Evolutionary conservation across 2,797 vertebrate genomes (phyloP).

Genomic region (Sebastolobus alascanus): DNA sequence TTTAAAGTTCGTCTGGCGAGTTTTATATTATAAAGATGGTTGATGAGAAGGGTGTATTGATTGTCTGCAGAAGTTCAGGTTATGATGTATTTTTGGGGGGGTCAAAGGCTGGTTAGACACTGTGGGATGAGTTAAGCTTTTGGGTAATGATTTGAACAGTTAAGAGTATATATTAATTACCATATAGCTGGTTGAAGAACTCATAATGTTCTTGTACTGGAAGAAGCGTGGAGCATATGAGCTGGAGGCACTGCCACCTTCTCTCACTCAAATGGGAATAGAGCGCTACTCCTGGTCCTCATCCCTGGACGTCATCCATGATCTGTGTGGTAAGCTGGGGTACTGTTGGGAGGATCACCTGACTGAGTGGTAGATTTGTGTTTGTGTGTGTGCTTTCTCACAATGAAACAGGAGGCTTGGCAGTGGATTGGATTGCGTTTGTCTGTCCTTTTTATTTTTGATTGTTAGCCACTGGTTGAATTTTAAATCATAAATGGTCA

Average conservation of each 20-base stretch:
- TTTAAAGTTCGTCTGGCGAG: conserved; percentile 33
- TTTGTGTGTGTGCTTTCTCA: conserved; percentile 1
- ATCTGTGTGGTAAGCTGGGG: conserved; percentile 89
- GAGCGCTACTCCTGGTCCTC: conserved; percentile 95
- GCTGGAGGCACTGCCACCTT: conserved; percentile 87
- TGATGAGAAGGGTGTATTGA: conserved; percentile 9
- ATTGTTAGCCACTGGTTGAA: not conserved
- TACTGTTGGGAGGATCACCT: conserved; percentile 36
- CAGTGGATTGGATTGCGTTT: not conserved
- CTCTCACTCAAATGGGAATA: conserved; percentile 73
- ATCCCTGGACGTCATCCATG: conserved; percentile 88
- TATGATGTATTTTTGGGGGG: not conserved
- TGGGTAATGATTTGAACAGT: not conserved
- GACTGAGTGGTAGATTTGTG: conserved; percentile 7
- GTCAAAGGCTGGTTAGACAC: not conserved
- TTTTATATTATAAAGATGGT: conserved; percentile 54
- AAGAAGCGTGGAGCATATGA: conserved; percentile 93
- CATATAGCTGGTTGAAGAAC: conserved; percentile 1
- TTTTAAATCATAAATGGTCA: not conserved
- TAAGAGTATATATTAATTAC: not conserved
- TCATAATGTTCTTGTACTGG: conserved; percentile 94
- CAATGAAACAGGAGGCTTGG: not conserved
- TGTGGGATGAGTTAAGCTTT: not conserved
- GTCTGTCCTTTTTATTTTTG: not conserved
- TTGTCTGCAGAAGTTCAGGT: conserved; percentile 34